Percentiles rank a stretch among this genome's conserved stretches.
phyloP scores from a whole-genome alignment of 2,797 vertebrate species.

The Scarus forsteni region DNA sequence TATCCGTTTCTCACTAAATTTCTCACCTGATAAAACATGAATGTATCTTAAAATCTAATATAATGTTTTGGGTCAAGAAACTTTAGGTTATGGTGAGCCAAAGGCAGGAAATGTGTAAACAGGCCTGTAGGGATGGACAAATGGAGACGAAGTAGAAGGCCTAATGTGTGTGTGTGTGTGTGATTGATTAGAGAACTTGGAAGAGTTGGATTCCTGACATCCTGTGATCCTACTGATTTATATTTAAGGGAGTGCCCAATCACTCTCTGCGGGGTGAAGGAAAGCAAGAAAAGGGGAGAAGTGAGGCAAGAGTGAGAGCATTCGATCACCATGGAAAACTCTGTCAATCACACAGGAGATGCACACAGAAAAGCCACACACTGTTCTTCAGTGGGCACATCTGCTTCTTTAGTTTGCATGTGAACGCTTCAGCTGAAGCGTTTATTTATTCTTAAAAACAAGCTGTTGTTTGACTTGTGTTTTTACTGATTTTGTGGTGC shows the following conservation, averaged over 20 bases:
- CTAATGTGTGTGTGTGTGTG: constrained; percentile 51
- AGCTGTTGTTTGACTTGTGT: neutral
- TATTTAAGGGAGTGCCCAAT: constrained; percentile 76
- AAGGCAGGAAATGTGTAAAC: constrained; percentile 42
- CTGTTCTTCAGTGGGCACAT: constrained; percentile 24
- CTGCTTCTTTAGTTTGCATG: constrained; percentile 20
- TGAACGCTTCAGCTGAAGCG: neutral
- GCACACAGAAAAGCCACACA: too few relatives aligned
- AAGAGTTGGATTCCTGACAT: constrained; percentile 70
- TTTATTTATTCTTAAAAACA: neutral
- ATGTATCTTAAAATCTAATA: too few relatives aligned
- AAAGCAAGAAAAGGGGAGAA: constrained; percentile 40
- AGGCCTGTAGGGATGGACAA: constrained; percentile 31
- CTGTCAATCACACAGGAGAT: constrained; percentile 58
- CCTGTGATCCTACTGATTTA: constrained; percentile 79
- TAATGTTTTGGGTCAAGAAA: constrained; percentile 7
- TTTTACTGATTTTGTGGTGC: constrained; percentile 1
- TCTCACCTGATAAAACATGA: too few relatives aligned
- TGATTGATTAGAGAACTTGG: constrained; percentile 77
- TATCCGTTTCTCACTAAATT: too few relatives aligned
- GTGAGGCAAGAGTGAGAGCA: constrained; percentile 67
- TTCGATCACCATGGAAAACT: constrained; percentile 56
- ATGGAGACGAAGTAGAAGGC: constrained; percentile 67
- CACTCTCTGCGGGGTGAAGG: constrained; percentile 66
- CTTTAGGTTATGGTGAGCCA: constrained; percentile 5